Base-by-base conservation (phyloP, 1,140 invertebrate species). In the Megalonaias nervosa region DNA sequence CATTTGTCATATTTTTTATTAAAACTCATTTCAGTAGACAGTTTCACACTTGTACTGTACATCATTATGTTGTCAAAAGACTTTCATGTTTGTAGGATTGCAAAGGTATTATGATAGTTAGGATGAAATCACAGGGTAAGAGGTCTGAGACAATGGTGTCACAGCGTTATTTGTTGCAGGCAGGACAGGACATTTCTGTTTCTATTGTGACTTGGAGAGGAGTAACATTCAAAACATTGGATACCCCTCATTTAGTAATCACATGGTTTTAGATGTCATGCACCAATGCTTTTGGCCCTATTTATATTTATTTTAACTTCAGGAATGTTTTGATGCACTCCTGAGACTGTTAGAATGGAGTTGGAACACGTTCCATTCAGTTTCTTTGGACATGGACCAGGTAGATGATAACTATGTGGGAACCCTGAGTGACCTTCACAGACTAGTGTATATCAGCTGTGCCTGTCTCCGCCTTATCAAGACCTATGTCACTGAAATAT, bases 401-500 rank as follows among this genome's bases (percentile, higher is more conserved):
- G 65, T 89, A 71, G 87, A 86, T 71, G 88, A 88, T 58, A 80
- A 80, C 38, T 80, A 83, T 55, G 77, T 77, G 31, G 88, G 86
- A 19, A 84, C 85, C 2, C 71, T 89, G 2, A 75, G 86, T 13
- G 90, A 96, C 88, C 92, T 97, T 80, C 95, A 97, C 87, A 92
- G 95, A 86, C 91, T 98, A n/a, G 95, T 97, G 48, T 97, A 97
- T 87, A 95, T 97, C 56, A 95, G 94, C 84, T 93, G 94, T 88
- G 94, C 96, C 13, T 95, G 94, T 89, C 91, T 98, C 65, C 92
- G 96, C 66, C 91, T 98, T 15, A 90, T 98, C 12, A 93, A 94
- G 81, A 96, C 94, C 15, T 98, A 97, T 82, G 95, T 95, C 26
- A 96, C 95, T 89, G 96, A 97, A 90, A 95, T 97, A 48, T 98